Conservation (phyloP, 92 coral and sea anemone species). For the Porites divaricata region DNA sequence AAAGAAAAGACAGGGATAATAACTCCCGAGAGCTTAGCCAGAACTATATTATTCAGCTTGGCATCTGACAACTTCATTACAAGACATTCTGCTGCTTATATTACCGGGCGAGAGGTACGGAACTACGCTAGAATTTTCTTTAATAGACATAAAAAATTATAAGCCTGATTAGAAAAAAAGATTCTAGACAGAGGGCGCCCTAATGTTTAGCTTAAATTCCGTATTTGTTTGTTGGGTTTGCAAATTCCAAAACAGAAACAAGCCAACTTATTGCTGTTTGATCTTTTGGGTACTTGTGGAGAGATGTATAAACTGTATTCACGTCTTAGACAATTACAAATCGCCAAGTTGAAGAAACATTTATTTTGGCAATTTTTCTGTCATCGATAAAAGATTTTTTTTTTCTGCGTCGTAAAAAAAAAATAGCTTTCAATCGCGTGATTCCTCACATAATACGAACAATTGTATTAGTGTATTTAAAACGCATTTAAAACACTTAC, state of each 20-base stretch:
- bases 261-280: background rate
- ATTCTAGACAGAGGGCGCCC: constrained; percentile 9
- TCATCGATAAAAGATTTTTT: too few species aligned
- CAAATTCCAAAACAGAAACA: background rate
- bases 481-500: background rate
- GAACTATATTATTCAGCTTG: constrained; percentile 2
- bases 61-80: constrained; percentile 23
- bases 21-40: background rate
- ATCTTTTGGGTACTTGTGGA: too few species aligned
- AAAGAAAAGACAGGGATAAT: too few species aligned
- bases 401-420: background rate
- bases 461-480: background rate
- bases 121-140: constrained; percentile 1
- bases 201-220: background rate
- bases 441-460: background rate
- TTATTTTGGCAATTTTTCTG: too few species aligned
- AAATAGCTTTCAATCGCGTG: background rate
- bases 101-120: background rate
- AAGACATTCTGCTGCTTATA: background rate
- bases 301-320: too few species aligned
- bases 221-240: background rate
- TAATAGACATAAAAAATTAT: background rate
- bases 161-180: background rate
- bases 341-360: too few species aligned
- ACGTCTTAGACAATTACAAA: too few species aligned